phyloP scores from a whole-genome alignment of 2,113 vertebrate genomes.

The Lichenostomus cassidix region DNA sequence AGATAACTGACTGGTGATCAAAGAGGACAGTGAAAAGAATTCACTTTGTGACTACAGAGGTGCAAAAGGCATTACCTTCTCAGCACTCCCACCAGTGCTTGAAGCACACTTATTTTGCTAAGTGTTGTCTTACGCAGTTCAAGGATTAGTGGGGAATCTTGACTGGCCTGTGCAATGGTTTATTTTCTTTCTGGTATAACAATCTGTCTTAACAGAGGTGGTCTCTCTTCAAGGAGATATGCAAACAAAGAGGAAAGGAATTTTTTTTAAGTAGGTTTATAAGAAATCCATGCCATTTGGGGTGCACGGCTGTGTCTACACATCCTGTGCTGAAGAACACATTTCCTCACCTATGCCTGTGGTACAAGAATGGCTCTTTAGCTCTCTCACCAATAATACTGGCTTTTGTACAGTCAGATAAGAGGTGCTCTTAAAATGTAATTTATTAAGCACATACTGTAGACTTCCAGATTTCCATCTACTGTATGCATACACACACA shows the following conservation, averaged over 20 bases:
- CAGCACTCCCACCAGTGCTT: not conserved
- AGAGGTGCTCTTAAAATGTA: constrained; percentile 38
- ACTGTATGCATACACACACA: not conserved
- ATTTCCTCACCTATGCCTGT: constrained; percentile 6
- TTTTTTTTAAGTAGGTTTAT: constrained; percentile 41
- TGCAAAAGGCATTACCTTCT: not conserved
- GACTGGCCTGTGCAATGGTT: constrained; percentile 7
- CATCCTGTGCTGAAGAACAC: not conserved
- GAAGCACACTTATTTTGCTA: not conserved
- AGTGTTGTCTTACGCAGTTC: not conserved
- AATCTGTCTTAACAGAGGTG: constrained; percentile 47
- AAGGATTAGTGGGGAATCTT: constrained; percentile 54
- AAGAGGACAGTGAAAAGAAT: not conserved
- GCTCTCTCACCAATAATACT: constrained; percentile 11
- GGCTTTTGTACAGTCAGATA: constrained; percentile 39
- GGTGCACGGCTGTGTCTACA: not conserved
- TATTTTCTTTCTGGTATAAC: constrained; percentile 42
- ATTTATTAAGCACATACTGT: constrained; percentile 33
- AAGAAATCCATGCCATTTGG: constrained; percentile 43
- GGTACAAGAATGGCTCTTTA: constrained; percentile 34
- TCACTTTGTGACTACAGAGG: not conserved
- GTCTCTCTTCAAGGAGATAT: constrained; percentile 22
- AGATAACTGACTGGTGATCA: not conserved
- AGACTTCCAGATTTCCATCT: constrained; percentile 39
- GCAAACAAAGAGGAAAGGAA: constrained; percentile 46